phyloP scores from a whole-genome alignment of 35 echinoderm and acorn worm genomes.

The Ophioderma brevispina region DNA sequence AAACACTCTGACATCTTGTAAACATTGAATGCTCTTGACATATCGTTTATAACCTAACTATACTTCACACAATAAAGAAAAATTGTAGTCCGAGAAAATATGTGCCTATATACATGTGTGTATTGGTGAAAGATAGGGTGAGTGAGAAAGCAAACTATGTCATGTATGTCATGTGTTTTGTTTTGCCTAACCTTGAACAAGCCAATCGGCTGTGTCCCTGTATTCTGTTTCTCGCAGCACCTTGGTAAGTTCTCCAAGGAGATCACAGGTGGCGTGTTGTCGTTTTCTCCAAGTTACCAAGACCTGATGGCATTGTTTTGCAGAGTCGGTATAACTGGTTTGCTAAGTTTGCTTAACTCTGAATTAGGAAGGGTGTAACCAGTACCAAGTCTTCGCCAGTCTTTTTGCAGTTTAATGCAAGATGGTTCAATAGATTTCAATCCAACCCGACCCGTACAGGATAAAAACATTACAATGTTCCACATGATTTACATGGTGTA shows the following conservation, averaged over 20 bases:
- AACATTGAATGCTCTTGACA: too few relatives aligned
- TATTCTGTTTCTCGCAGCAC: conserved; percentile 6
- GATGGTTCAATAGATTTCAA: neutral
- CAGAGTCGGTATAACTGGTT: neutral
- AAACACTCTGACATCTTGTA: too few relatives aligned
- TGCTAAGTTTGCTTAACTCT: neutral
- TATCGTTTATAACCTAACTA: too few relatives aligned
- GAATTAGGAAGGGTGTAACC: neutral
- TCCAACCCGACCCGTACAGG: conserved; percentile 23
- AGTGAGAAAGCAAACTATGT: too few relatives aligned
- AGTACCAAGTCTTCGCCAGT: neutral
- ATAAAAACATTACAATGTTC: neutral
- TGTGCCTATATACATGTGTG: too few relatives aligned
- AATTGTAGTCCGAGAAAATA: too few relatives aligned
- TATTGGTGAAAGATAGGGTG: too few relatives aligned
- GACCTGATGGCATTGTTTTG: conserved; percentile 21
- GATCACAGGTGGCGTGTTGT: neutral
- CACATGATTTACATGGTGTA: neutral
- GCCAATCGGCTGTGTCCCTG: neutral
- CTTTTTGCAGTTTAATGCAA: neutral
- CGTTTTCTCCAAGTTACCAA: conserved; percentile 15
- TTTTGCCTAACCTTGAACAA: neutral
- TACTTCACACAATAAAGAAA: too few relatives aligned
- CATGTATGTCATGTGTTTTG: too few relatives aligned
- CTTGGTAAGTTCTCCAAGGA: conserved; percentile 10